Base-by-base conservation (phyloP, 1,140 invertebrate genomes). In the Patella vulgata region DNA sequence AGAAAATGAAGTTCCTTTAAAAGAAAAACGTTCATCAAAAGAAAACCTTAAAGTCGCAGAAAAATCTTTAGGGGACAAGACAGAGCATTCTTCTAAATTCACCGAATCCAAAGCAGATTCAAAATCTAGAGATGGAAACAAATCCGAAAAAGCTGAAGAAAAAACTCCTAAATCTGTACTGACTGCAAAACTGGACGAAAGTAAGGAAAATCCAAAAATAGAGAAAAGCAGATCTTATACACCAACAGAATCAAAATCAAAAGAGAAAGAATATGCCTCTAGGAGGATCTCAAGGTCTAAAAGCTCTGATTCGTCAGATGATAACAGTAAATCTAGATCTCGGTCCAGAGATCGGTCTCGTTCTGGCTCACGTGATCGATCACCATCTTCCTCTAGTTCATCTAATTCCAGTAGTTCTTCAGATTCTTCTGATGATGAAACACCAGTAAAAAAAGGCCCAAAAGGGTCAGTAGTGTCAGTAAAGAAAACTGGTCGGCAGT, bases 331-430 rank as follows among this genome's bases (percentile, higher is more conserved):
- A 21, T 66, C 67, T 14, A 28, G 46, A 2, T 71, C 70, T 12
- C 42, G 59, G 23, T 71, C 64, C 1, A 56, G 53, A 44, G 61
- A 57, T 52, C 33, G 63, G 19, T 70, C 68, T 30, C 59, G 57
- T 40, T 71, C 70, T 39, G 19, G 62, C 9, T 40, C 14, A 12
- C 19, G n/a, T n/a, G 31, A 33, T 14, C 27, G n/a, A 31, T 51
- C 42, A 17, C 28, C 47, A 2, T 69, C 66, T 23, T 68, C 70
- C 19, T 73, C 71, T 57, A 68, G 64, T 31, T 74, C 76, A 57
- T 64, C 71, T 2, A 47, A 28, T 4, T 57, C 60, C 23, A 53
- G 59, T 47, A 53, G 59, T 47, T 53, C 59, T 25, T 12, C 28
- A 19, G 6, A 31, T n/a, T 27, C 25, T 25, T 28, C 53, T 48